Evolutionary conservation across 2,888 invertebrate genomes (phyloP), one percentile per base, ranked within the genome.

Genomic region (Priocnemis perturbator): DNA sequence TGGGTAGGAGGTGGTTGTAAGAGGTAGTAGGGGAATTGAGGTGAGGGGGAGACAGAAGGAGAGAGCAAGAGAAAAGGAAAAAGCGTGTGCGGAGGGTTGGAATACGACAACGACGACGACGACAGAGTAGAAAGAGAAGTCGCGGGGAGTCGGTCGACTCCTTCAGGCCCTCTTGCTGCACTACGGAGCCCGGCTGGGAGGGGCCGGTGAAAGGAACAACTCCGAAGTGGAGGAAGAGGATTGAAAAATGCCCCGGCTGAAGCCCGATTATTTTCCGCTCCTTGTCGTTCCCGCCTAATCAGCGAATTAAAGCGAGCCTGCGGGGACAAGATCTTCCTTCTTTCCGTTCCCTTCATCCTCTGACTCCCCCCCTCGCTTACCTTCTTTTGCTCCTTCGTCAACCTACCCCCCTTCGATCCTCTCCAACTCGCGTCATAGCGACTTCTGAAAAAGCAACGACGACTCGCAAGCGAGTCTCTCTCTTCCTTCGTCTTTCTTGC

Each of bases 281-380:
- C 83, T 85, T 82, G 84, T 83, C 81, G 80, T 79, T 78, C 71
- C 81, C 81, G 83, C 83, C 85, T 86, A 86, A 86, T 87, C 87
- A 87, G 85, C 82, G 83, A 86, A 86, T 86, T 86, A 86, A 85
- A 84, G 80, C 79, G 77, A 77, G 84, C 84, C 83, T 77, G 74
- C 71, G 75, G 80, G 80, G 74, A 67, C 63, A 74, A 62, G 67
- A 65, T 75, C 67, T 65, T 65, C 50, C 14, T 15, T 11, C 7
- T 50, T 50, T 15, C 7, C n/a, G 50, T 3, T 11, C 20, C 50
- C 50, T 9, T 17, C 50, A 5, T 26, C 26, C 11, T 1, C 17
- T n/a, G 50, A 50, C 50, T 14, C 23, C 3, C 23, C 21, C 5
- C 17, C 23, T 21, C 14, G 0, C 53, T 3, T 23, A 20, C 53